Base-by-base conservation (phyloP, 1,140 invertebrate genomes). In the Zaprionus camerounensis region DNA sequence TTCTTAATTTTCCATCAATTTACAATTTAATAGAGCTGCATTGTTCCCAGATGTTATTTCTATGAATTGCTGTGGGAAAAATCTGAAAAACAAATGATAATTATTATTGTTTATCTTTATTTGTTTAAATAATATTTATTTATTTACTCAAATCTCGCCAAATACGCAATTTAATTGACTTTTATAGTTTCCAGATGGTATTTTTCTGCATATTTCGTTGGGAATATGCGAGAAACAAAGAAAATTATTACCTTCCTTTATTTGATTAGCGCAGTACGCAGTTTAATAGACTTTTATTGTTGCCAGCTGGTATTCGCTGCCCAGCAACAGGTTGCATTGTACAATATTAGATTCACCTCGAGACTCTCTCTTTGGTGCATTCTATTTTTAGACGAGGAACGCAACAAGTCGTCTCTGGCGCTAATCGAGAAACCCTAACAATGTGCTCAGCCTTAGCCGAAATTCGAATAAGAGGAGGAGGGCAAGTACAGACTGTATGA, bases 371-470 rank as follows among this genome's bases (percentile, higher is more conserved):
- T n/a, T 2, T 51, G 20, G 46, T 24, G 46, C 12, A 24, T 51
- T 5, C 28, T 72, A 72, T 72, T 72, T 72, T 53, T 59, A 72
- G 70, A 53, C 31, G 2, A 34, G 31, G 13, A 73, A 73, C 66
- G 66, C 79, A 58, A 70, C 53, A 31, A 56, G 53, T 41, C 31
- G 64, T 4, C 46, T 44, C 53, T 57, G 20, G 51, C 26, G 5
- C 53, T 15, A 31, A 26, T 13, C 15, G 3, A 11, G 44, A 72
- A 66, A 72, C 70, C 70, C 59, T 66, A 66, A 22, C 3, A 51
- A 51, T 51, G 17, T 51, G 20, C 20, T 5, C 22, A 51, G n/a
- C n/a, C 41, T 9, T 46, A 46, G 41, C n/a, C 41, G 41, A 46
- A 46, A 46, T 46, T 46, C 7, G 41, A 46, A 7, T 46, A 46